These are phyloP conservation scores for Phyto melanocephala DNA, from an alignment of 2,888 invertebrate species.

Conservation along the genomic window DNA sequence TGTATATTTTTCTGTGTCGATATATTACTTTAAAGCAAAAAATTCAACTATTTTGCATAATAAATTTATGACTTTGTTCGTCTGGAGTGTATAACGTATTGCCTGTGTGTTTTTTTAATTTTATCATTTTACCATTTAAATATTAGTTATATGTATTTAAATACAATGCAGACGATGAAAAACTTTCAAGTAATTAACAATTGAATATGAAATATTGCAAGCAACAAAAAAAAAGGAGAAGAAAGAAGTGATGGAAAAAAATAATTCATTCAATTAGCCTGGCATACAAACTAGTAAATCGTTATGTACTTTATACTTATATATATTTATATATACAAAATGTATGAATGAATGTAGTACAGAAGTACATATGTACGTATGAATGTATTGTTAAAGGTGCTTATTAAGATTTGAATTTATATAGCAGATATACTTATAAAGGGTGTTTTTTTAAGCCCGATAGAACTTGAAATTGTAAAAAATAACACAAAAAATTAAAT, in stretches of 20 bases:
- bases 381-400: neutral
- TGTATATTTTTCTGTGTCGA: neutral
- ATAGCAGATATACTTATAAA: no score
- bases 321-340: neutral
- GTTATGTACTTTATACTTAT: neutral
- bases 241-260: neutral
- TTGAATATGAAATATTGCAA: conserved; percentile 15
- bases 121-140: conserved; percentile 7
- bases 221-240: neutral
- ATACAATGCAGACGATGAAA: conserved; percentile 47
- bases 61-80: conserved; percentile 5
- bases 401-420: conserved; percentile 13
- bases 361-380: neutral
- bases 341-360: no score
- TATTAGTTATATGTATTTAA: conserved; percentile 35
- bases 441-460: no score
- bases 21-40: conserved; percentile 15
- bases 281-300: neutral
- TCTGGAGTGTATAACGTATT: neutral
- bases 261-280: conserved; percentile 55
- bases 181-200: conserved; percentile 55
- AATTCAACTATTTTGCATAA: conserved; percentile 31
- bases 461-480: no score
- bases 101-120: neutral
- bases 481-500: no score